These are phyloP conservation scores for Bilobella aurantiaca DNA, from an alignment of 1,140 invertebrate genomes.

Conservation along the genomic window DNA sequence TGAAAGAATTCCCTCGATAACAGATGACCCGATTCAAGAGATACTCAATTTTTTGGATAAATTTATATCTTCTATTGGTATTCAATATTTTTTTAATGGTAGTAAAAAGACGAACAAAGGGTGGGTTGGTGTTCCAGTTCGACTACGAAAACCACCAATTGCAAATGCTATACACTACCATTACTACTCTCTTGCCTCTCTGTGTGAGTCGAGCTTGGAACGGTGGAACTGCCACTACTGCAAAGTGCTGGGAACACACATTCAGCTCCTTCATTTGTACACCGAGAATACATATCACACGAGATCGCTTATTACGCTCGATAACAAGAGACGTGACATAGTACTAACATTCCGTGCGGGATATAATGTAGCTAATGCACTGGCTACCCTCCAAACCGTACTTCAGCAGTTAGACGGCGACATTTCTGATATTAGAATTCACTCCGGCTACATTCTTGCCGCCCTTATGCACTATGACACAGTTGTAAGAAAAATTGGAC, in stretches of 20 bases:
- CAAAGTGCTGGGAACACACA: background rate
- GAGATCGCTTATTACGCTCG: background rate
- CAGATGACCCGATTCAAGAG: background rate
- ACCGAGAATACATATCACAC: background rate
- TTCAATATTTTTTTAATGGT: background rate
- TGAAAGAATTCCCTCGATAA: background rate
- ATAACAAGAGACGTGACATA: background rate
- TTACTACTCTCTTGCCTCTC: background rate
- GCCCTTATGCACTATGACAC: background rate
- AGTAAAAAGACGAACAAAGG: background rate
- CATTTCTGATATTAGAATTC: background rate
- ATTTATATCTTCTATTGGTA: background rate
- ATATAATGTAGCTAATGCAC: background rate
- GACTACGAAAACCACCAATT: background rate
- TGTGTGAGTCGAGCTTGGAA: background rate
- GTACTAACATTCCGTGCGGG: background rate
- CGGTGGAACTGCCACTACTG: background rate
- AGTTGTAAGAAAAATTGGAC: background rate
- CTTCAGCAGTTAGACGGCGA: background rate
- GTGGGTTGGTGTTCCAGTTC: background rate
- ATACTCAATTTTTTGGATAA: background rate
- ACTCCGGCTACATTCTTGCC: background rate
- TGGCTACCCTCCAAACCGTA: background rate
- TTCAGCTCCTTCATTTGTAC: background rate
- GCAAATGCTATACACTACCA: conserved; percentile 21